Base-by-base conservation (phyloP, 1,140 invertebrate genomes). In the Atopsyche davidsoni region DNA sequence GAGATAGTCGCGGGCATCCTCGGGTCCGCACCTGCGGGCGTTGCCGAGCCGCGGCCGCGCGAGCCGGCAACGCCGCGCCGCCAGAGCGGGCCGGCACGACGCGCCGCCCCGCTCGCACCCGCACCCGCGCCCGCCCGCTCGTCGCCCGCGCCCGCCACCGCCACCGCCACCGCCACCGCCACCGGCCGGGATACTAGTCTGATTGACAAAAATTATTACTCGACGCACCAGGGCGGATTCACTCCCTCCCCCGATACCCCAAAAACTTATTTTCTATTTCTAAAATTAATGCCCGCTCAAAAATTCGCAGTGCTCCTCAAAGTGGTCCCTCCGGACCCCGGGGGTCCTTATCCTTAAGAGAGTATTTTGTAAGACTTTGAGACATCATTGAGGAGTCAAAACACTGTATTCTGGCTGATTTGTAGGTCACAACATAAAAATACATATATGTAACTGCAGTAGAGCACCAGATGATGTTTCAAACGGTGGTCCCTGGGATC, bases 21-120 rank as follows among this genome's bases (percentile, higher is more conserved):
- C n/a, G n/a, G n/a, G n/a, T n/a, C n/a, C n/a, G n/a, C n/a, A n/a
- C n/a, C n/a, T 16, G 32, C 32, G 32, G 11, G 32, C n/a, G 32
- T 16, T 16, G 32, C n/a, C n/a, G n/a, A n/a, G n/a, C n/a, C n/a
- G n/a, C n/a, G n/a, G n/a, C n/a, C n/a, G 46, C 40, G 36, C 31
- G 36, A 41, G 46, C 36, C 35, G 36, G 46, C 46, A 39, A 49
- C 36, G 34, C 38, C 24, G 46, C 17, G 36, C 38, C 36, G 36
- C 36, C 46, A 36, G 28, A 17, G 44, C 46, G 32, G 32, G 16
- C n/a, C n/a, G 16, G 32, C n/a, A 34, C 23, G n/a, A 13, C 35
- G 46, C 35, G 21, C 23, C 17, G 14, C 31, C 32, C 6, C 23
- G 23, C 23, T 23, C 42, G 14, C 42, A 14, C 32, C n/a, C n/a